A percentile compares a stretch with the other conserved stretches of the same genome.
These are phyloP conservation scores for Glossosoma conforme DNA, from an alignment of 1,140 invertebrate species.

Conservation along the genomic window DNA sequence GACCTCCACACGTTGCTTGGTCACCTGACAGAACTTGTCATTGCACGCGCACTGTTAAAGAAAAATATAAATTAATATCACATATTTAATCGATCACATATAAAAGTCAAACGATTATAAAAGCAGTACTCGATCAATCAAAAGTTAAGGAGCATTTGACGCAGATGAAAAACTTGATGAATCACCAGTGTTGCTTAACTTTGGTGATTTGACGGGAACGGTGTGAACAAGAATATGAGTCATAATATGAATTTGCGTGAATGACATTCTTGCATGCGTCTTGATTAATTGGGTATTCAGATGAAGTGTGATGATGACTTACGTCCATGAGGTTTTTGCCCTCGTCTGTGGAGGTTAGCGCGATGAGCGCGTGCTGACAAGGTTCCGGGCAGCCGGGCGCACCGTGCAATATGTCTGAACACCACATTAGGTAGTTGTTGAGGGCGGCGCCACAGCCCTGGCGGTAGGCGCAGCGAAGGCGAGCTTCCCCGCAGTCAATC, in stretches of 20 bases:
- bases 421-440: constrained; percentile 67
- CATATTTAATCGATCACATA: not conserved
- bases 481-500: constrained; percentile 61
- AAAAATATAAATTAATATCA: constrained; percentile 19
- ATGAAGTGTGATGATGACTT: constrained; percentile 40
- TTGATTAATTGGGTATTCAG: no score
- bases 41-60: constrained; percentile 66
- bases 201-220: no score
- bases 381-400: constrained; percentile 58
- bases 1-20: constrained; percentile 64
- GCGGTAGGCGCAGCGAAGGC: constrained; percentile 65
- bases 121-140: no score
- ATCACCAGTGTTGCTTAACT: no score
- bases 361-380: constrained; percentile 70
- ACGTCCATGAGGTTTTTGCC: constrained; percentile 69
- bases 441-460: constrained; percentile 68
- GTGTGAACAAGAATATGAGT: no score
- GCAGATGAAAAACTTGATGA: no score
- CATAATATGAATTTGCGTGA: no score
- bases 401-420: constrained; percentile 60
- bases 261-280: no score
- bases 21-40: constrained; percentile 59
- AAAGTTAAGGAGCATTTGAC: no score
- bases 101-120: not conserved
- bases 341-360: constrained; percentile 70